Base-by-base conservation (phyloP, 92 coral and sea anemone genomes). In the Heteractis magnifica region DNA sequence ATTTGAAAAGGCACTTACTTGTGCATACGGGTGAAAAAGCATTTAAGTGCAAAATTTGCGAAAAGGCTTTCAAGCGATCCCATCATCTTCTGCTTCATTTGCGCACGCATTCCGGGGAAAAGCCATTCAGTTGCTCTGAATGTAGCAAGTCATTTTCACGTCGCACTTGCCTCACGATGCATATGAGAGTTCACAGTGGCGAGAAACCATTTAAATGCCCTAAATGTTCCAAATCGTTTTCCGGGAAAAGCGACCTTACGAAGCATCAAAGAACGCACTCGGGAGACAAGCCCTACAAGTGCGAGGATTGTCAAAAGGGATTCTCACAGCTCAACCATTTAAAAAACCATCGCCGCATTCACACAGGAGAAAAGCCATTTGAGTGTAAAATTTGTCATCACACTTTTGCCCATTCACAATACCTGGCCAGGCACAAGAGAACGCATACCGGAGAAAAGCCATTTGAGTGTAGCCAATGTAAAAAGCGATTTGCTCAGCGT, bases 301-400 rank as follows among this genome's bases (percentile, higher is more conserved):
- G 88, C 56, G 72, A 78, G 26, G 48, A 79, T 1, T 85, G 88
- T 51, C 50, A 71, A 4, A 85, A 85, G 71, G 71, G 49, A 5
- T 85, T 78, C 49, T 51, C 83, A 10, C 88, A 85, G 72, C 75
- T 55, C 50, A 72, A 77, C 51, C 83, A 78, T 58, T 60, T 85
- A 6, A 85, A 83, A 18, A 65, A 78, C 26, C 88, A 85, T 41
- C 53, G 23, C 18, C 83, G 88, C 34, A 41, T 34, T n/a, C 88
- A 85, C 72, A 85, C 82, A 0, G 88, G 88, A 8, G 84, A 85
- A 49, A 85, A 72, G 41, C 88, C 88, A 1, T 85, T 19, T 12
- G 18, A 78, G 58, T 85, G 83, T 49, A 8, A 76, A 56, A 20
- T 21, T 23, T 84, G 87, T 51, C 51, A 58, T 15, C 77, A 76